A percentile compares a stretch with the other conserved stretches of the same genome.
Conservation (phyloP, 2,888 invertebrate genomes). For the Papilio elwesi region DNA sequence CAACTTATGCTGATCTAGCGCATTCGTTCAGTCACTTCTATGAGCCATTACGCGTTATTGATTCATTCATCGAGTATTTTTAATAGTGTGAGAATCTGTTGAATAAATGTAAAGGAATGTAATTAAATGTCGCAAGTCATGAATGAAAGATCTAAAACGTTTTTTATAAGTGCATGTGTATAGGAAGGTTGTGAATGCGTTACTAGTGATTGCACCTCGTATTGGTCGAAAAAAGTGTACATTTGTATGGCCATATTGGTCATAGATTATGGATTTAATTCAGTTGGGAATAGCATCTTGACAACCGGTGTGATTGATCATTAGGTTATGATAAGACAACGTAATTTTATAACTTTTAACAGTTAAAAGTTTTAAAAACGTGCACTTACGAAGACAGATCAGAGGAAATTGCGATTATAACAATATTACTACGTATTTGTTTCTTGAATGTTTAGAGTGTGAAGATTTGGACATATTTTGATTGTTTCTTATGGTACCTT, state of each 20-base stretch:
- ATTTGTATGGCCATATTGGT: neutral
- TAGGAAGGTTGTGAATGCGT: neutral
- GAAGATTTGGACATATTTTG: too few species aligned
- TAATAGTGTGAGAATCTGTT: conserved; percentile 25
- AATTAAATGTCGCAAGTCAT: conserved; percentile 13
- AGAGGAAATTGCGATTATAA: too few species aligned
- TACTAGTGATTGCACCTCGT: too few species aligned
- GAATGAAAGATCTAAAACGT: conserved; percentile 22
- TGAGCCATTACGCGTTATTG: conserved; percentile 7
- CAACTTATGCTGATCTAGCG: neutral
- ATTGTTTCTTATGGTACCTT: too few species aligned
- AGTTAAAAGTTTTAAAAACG: too few species aligned
- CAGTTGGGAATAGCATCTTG: too few species aligned
- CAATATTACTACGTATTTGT: too few species aligned
- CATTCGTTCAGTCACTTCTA: neutral
- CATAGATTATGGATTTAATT: too few species aligned
- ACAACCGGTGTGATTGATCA: too few species aligned
- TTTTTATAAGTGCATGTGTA: conserved; percentile 14
- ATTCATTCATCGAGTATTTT: conserved; percentile 12
- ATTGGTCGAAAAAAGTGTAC: neutral
- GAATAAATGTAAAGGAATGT: conserved; percentile 28
- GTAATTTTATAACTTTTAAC: too few species aligned
- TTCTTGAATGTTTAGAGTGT: too few species aligned
- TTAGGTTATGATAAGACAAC: too few species aligned
- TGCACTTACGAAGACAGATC: neutral